Percentiles rank a stretch among this genome's conserved stretches.
phyloP scores from a whole-genome alignment of 53 echinoderm and acorn worm species.

The Zoroaster sp. region DNA sequence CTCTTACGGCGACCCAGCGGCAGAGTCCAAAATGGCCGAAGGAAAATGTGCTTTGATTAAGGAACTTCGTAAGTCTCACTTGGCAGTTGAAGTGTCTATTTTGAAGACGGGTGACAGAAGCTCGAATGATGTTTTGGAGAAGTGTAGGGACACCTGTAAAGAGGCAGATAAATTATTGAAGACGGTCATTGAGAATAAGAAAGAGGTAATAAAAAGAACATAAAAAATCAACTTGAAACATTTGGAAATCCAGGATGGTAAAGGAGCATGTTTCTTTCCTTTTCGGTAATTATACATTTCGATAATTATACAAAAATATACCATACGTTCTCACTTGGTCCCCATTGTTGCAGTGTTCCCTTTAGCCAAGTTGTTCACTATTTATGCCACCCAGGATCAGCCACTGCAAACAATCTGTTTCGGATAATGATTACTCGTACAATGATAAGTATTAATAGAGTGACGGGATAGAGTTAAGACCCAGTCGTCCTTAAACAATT shows the following conservation, averaged over 20 bases:
- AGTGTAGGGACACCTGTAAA: neutral
- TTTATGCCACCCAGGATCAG: no score
- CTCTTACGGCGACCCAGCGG: neutral
- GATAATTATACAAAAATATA: neutral
- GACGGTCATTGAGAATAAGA: neutral
- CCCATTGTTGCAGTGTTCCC: neutral
- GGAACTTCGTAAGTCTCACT: neutral
- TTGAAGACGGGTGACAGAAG: neutral
- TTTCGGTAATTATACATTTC: neutral
- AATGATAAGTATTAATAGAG: no score
- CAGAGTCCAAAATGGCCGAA: neutral
- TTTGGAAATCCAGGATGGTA: neutral
- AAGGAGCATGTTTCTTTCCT: neutral
- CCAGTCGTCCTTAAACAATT: no score
- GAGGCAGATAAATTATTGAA: neutral
- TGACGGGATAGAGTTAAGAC: no score
- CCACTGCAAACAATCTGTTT: no score
- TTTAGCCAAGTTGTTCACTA: neutral
- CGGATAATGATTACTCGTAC: no score
- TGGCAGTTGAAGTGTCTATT: neutral
- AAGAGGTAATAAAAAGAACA: neutral
- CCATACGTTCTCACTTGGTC: neutral
- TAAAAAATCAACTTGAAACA: no score
- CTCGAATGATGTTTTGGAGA: neutral
- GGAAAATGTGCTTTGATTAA: neutral